Evolutionary conservation across 2,888 invertebrate species (phyloP).

Genomic region (Mellilla xanthometata): DNA sequence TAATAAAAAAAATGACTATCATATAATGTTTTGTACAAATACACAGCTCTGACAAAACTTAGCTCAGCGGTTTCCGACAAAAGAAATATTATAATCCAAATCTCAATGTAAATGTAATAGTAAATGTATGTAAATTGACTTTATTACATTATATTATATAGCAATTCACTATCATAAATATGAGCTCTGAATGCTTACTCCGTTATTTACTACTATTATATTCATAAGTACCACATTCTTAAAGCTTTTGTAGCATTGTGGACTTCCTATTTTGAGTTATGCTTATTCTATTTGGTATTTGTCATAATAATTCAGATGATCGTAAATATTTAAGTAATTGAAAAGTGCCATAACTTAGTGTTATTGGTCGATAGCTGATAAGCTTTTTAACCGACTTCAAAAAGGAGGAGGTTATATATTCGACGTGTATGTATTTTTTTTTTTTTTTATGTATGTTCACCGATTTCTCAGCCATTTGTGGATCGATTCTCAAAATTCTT

Average conservation of each 20-base stretch:
- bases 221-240: constrained; percentile 28
- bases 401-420: too few relatives aligned
- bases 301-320: constrained; percentile 26
- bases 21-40: too few relatives aligned
- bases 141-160: constrained; percentile 74
- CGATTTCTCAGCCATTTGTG: too few relatives aligned
- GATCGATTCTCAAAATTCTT: too few relatives aligned
- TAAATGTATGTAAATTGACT: constrained; percentile 76
- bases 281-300: constrained; percentile 23
- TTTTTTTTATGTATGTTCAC: too few relatives aligned
- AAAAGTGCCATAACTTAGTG: constrained; percentile 25
- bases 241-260: constrained; percentile 25
- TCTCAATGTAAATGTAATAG: constrained; percentile 78
- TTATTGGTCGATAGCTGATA: constrained; percentile 14
- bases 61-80: too few relatives aligned
- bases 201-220: constrained; percentile 40
- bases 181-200: constrained; percentile 58
- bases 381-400: too few relatives aligned
- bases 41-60: too few relatives aligned
- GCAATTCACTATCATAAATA: constrained; percentile 72
- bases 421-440: too few relatives aligned
- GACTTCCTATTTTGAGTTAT: constrained; percentile 24
- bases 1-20: too few relatives aligned
- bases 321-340: constrained; percentile 25
- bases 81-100: constrained; percentile 17